These are phyloP conservation scores for Manis crassicaudata DNA, from an alignment of 2,797 vertebrate genomes.

Conservation along the genomic window DNA sequence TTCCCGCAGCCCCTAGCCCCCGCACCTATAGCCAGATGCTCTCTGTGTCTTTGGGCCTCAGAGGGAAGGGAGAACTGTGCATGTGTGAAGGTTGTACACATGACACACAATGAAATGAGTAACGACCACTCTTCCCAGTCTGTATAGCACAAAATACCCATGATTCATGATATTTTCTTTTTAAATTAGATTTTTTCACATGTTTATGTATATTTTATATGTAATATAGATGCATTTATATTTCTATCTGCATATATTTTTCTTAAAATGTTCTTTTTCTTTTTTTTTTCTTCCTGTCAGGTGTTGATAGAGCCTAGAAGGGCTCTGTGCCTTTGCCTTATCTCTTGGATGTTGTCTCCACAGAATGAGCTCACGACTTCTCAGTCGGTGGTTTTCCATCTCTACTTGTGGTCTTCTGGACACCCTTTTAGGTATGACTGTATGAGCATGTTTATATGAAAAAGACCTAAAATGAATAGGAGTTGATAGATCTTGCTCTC, in stretches of 20 bases:
- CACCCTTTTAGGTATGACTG: background rate
- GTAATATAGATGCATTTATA: background rate
- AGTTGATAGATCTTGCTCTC: background rate
- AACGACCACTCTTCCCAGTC: background rate
- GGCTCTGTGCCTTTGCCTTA: background rate
- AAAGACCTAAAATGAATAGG: background rate
- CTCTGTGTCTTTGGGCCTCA: background rate
- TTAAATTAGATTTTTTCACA: background rate
- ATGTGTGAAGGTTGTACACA: rapidly evolving
- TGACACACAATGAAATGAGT: background rate
- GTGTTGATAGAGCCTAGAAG: background rate
- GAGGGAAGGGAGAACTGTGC: background rate
- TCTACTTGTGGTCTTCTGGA: background rate
- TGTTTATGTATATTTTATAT: background rate
- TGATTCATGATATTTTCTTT: background rate
- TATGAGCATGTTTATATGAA: background rate
- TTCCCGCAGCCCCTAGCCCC: no score
- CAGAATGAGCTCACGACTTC: background rate
- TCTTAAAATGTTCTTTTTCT: background rate
- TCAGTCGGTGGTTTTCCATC: background rate
- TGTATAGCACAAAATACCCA: background rate
- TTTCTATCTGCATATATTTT: background rate
- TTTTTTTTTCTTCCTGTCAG: background rate
- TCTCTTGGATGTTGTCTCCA: background rate
- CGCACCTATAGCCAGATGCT: no score